Evolutionary conservation across 2,888 invertebrate genomes (phyloP), one percentile per base, ranked within the genome.

Genomic region (Caenorhabditis panamensis): DNA sequence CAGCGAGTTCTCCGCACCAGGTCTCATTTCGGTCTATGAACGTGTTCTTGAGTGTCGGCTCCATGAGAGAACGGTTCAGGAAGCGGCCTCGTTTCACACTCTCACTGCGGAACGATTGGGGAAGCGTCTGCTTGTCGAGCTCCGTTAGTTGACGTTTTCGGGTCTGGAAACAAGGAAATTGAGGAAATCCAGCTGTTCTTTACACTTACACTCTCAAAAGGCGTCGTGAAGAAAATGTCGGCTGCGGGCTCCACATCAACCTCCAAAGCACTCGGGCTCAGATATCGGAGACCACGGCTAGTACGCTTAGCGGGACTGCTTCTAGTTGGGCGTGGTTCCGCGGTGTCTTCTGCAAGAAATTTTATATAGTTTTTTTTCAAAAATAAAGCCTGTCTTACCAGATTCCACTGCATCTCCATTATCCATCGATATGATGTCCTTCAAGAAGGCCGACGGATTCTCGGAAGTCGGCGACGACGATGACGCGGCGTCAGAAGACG

Each of bases 131-230:
- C 26, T 51, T 58, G 36, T 81, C 80, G 18, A 64, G 36, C 44
- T 78, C 82, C 1, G 82, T 82, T 13, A 82, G n/a, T 49, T 82
- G 82, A 13, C 82, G 67, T 22, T 82, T 82, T 9, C 77, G 54
- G 36, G 28, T 72, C 81, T 81, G 54, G 41, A 77, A 59, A 73
- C 16, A 31, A 31, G 31, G 13, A 28, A n/a, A 36, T 31, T 31
- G n/a, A n/a, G n/a, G n/a, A n/a, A n/a, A n/a, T n/a, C n/a, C n/a
- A n/a, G n/a, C n/a, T n/a, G n/a, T n/a, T n/a, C n/a, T n/a, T n/a
- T n/a, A n/a, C n/a, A n/a, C n/a, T n/a, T n/a, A n/a, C n/a, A n/a
- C n/a, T n/a, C n/a, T n/a, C n/a, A n/a, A n/a, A 37, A 13, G 82
- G 73, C 2, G 77, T 63, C 9, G 47, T 78, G 54, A 66, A 79